phyloP scores from a whole-genome alignment of 2,888 invertebrate genomes.

The Heteromurus nitidus region DNA sequence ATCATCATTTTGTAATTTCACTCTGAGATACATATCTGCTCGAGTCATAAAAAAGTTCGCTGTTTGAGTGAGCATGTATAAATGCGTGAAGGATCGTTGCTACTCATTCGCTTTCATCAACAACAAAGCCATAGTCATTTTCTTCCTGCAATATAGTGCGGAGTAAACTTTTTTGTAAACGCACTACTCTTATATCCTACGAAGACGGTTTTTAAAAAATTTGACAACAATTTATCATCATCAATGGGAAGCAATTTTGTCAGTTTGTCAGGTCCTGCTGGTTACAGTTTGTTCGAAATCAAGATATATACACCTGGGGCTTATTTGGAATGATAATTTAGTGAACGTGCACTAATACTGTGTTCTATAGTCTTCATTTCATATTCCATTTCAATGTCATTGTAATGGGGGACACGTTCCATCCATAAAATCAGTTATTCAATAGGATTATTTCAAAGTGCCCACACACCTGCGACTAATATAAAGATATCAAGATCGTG shows the following conservation, averaged over 20 bases:
- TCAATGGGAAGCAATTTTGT: conserved; percentile 12
- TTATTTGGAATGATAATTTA: conserved; percentile 25
- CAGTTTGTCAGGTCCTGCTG: conserved; percentile 9
- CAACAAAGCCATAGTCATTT: background rate
- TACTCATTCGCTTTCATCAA: background rate
- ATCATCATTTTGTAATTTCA: no score
- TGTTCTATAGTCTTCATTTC: no score
- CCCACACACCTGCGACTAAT: conserved; percentile 33
- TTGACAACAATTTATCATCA: conserved; percentile 29
- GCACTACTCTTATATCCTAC: background rate
- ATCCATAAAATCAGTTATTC: conserved; percentile 40
- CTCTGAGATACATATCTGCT: no score
- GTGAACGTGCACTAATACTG: no score
- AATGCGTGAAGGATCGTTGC: no score
- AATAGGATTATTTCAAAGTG: conserved; percentile 28
- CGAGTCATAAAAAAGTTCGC: no score
- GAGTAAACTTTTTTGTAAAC: background rate
- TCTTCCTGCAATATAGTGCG: background rate
- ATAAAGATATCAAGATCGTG: conserved; percentile 23
- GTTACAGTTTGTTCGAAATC: conserved; percentile 10
- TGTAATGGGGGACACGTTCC: conserved; percentile 48
- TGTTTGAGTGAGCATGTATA: background rate
- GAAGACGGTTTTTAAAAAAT: background rate
- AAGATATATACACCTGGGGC: conserved; percentile 34
- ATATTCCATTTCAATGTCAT: conserved; percentile 25